Conservation (phyloP, 2,888 invertebrate genomes). For the Apotomis capreana region DNA sequence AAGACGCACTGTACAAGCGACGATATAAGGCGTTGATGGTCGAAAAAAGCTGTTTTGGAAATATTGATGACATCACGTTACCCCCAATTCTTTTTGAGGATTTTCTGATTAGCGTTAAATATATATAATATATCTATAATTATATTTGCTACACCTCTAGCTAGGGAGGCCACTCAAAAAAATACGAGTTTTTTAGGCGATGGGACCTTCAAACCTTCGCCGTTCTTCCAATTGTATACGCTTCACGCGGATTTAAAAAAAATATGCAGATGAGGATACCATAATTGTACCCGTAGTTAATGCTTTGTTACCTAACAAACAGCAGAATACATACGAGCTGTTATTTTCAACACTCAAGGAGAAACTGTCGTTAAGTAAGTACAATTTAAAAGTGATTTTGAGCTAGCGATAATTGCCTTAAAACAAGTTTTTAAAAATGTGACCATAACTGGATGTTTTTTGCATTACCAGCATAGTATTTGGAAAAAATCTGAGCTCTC, state of each 20-base stretch:
- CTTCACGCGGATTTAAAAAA: background rate
- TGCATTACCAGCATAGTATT: background rate
- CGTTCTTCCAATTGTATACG: too few relatives aligned
- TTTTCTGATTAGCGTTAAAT: too few relatives aligned
- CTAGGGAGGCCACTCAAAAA: too few relatives aligned
- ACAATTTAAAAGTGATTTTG: background rate
- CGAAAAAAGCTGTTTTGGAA: too few relatives aligned
- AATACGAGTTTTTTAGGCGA: too few relatives aligned
- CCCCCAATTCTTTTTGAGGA: too few relatives aligned
- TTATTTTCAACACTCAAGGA: background rate
- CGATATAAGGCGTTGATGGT: too few relatives aligned
- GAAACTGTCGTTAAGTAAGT: background rate
- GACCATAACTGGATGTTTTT: background rate
- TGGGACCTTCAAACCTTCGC: too few relatives aligned
- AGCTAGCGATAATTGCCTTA: background rate
- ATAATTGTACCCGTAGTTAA: background rate
- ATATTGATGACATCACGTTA: too few relatives aligned
- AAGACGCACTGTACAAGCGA: too few relatives aligned
- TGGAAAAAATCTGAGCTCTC: background rate
- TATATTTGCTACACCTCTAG: too few relatives aligned
- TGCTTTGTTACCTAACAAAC: slow-evolving; percentile 9
- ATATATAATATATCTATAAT: too few relatives aligned
- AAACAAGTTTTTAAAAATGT: background rate
- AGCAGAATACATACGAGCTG: background rate
- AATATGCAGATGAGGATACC: background rate